Base-by-base conservation (phyloP, 1,140 invertebrate species). In the Amyelois transitella region DNA sequence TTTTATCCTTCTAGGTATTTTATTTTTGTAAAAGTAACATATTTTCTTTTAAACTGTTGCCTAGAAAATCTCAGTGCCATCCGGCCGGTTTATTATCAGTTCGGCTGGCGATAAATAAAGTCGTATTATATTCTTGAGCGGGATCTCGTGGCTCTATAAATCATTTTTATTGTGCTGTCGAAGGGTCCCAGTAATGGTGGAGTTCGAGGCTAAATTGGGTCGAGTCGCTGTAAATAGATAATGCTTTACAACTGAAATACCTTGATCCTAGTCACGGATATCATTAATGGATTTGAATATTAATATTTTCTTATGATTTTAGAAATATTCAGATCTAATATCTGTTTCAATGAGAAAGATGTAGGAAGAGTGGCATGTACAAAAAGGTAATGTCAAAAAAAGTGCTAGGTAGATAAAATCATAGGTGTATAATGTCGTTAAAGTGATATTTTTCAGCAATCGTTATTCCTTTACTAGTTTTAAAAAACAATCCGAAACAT, bases 121-220 rank as follows among this genome's bases (percentile, higher is more conserved):
- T 81, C 72, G 77, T 80, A 82, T 84, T 81, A 84, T 86, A 84
- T 82, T 84, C 79, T 84, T 80, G 73, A 82, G 70, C 79, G 72
- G 72, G 77, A 78, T 82, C 72, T 79, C 73, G 65, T 51, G 54
- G 69, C 53, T 77, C 76, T 77, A 86, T 86, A 86, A 84, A 84
- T 86, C 81, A 82, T 86, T 81, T 86, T 84, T 81, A 86, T 86
- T 86, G 79, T 86, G 68, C 75, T 74, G 76, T 77, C 79, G 77
- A 86, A 84, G 75, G 76, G 72, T 74, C 67, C 60, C 49, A 60
- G 68, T 79, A 77, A 81, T 76, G 71, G 72, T 63, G 58, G 69
- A 73, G 68, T 69, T 75, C 57, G 68, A 70, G 55, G 68, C 62
- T 76, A 80, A 85, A 82, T 82, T 82, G 81, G 78, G 77, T 85